Base-by-base conservation (phyloP, 2,797 vertebrate genomes). In the Alectoris magna region DNA sequence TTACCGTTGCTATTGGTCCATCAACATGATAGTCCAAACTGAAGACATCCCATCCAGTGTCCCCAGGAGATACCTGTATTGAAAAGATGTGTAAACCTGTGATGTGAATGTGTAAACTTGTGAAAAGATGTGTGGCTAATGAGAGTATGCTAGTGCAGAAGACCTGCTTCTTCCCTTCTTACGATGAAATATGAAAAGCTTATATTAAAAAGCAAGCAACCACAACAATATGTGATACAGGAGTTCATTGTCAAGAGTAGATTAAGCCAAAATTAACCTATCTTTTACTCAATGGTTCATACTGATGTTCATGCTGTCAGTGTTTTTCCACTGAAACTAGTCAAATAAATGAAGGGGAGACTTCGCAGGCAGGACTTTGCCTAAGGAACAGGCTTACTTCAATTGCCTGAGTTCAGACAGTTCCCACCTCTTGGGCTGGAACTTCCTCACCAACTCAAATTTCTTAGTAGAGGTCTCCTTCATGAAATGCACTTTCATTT, bases 1-100 rank as follows among this genome's bases (percentile, higher is more conserved):
- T 97, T 99, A 99, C 99, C 88, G 99, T 99, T 75, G 99, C 98
- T 74, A 99, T 99, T 8, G 99, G 99, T 60, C 99, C 99, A 14
- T 99, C 99, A 1, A 99, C 99, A 2, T 99, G 99, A 95, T 99
- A 99, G 94, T 99, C 99, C 90, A 99, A 97, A 90, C 99, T 99
- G 97, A 99, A 99, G 66, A 99, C 99, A 58, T 99, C 99, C 99
- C 99, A 99, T 43, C 99, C 99, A 6, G 99, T 99, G 89, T 99
- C 99, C 22, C 99, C 99, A 41, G 99, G 98, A 91, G 99, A 99
- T 43, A 99, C 99, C 99, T 99, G 83, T 1, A 62, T 82, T 29
- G 79, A 79, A 91, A 86, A 94, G 34, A 95, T 8, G 48, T 0
- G 3, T 29, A 72, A 59, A 34, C 56, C 64, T 79, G 34, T 34